Evolutionary conservation across 2,888 invertebrate genomes (phyloP), one percentile per base, ranked within the genome.

Genomic region (Atrina japonica): DNA sequence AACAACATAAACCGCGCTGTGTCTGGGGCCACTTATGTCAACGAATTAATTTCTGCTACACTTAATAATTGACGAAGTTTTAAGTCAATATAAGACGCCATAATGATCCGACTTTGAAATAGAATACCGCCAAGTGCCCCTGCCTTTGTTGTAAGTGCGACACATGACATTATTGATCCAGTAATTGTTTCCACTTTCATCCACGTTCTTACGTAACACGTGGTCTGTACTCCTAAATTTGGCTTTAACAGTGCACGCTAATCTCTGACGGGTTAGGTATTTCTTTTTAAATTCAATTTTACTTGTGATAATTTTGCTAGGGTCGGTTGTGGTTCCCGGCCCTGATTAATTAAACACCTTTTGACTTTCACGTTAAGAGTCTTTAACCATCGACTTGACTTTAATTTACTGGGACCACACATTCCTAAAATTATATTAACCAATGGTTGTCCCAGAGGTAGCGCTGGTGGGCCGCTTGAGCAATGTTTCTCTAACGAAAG

Each of bases 261-360:
- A 66, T 66, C 66, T 66, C 56, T 49, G 58, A 58, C 66, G 66
- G 58, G 66, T 66, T 66, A 66, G 58, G 58, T 58, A 66, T 66
- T 66, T 66, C 66, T 66, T 66, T 58, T 50, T 35, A 58, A 66
- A 61, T 61, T 49, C 23, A 61, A 61, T 61, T 61, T 61, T 49
- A 61, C 49, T 49, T 49, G 61, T 35, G 61, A 61, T 61, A 61
- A 61, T 61, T 61, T 49, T 61, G 29, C 61, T 43, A 61, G 50
- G 60, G 60, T 60, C 60, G 63, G 63, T 69, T 69, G 63, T 69
- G 63, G 69, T 69, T 69, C 69, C 53, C 47, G 47, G 49, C 69
- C 56, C 69, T 69, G 63, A 63, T 63, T 69, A 69, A 69, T 69
- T 69, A 69, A 63, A 63, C 69, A 69, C 69, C 69, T 63, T 49